Evolutionary conservation across 2,888 invertebrate species (phyloP).

Genomic region (Parascotia fuliginaria): DNA sequence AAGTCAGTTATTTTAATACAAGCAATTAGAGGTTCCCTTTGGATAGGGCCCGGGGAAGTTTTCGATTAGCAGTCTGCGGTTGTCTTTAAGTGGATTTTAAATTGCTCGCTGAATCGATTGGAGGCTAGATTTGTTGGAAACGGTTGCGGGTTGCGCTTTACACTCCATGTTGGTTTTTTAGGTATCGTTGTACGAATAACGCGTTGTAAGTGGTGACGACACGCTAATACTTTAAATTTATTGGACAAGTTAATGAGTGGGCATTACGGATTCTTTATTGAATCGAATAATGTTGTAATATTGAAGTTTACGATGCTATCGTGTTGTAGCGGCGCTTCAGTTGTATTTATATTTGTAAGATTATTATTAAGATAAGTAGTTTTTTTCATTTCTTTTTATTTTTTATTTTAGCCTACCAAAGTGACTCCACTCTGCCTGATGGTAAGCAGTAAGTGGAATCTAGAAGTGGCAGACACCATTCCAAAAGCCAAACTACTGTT

Average conservation of each 20-base stretch:
- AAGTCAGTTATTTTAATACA: conserved; percentile 85
- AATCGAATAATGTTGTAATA: conserved; percentile 3
- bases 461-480: too few relatives aligned
- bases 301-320: background rate
- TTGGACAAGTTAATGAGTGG: background rate
- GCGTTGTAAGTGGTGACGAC: conserved; percentile 17
- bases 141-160: conserved; percentile 38
- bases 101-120: conserved; percentile 76
- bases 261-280: conserved; percentile 1
- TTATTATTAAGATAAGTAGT: too few relatives aligned
- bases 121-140: conserved; percentile 46
- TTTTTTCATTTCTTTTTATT: too few relatives aligned
- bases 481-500: too few relatives aligned
- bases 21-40: conserved; percentile 79
- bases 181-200: conserved; percentile 21
- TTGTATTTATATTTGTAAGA: background rate
- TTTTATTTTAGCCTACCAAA: too few relatives aligned
- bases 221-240: conserved; percentile 13
- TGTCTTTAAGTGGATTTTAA: conserved; percentile 83
- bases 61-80: conserved; percentile 81
- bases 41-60: conserved; percentile 73
- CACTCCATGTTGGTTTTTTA: conserved; percentile 36
- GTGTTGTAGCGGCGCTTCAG: background rate
- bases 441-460: too few relatives aligned
- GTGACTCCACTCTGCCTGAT: too few relatives aligned